Base-by-base conservation (phyloP, 2,797 vertebrate species). In the Poecilia velifera region DNA sequence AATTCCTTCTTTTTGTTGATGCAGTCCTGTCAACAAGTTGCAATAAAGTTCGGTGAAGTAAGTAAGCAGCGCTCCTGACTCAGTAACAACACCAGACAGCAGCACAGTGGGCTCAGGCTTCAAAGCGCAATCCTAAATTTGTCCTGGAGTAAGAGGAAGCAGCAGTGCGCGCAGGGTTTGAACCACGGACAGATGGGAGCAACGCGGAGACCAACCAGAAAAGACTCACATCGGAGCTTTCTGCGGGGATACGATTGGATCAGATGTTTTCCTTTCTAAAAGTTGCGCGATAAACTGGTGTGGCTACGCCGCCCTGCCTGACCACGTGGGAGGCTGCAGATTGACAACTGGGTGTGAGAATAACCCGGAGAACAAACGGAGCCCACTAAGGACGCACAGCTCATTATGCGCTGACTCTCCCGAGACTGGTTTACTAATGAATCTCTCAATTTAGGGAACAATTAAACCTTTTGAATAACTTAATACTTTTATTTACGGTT, bases 291-390 rank as follows among this genome's bases (percentile, higher is more conserved):
- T 85, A 72, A 59, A 87, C 90, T 82, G 16, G 90, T 75, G 46
- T 85, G 82, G 85, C 77, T 87, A 91, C 90, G 84, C 93, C 94
- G 94, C 95, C 94, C 94, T 81, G 89, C 86, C 53, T 59, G 47
- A 93, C 91, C 95, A 95, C 95, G 94, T 95, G 94, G 92, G 93
- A 84, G 82, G 76, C 82, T 74, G 78, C 73, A 51, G 89, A 89
- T 75, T 92, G 94, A 93, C 90, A 93, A 87, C 78, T 82, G 77
- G 6, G 80, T 46, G 71, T 51, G 55, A 72, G 41, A 53, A 45
- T 12, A 49, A 22, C 28, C 46, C 0, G 49, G 49, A 20, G 16
- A 2, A 59, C 5, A 13, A 45, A 14, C 9, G 72, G 46, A 43
- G 51, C 72, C 68, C 71, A 18, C 4, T 53, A 2, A 68, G 20